Base-by-base conservation (phyloP, 2,888 invertebrate genomes). In the Tetragonula carbonaria region DNA sequence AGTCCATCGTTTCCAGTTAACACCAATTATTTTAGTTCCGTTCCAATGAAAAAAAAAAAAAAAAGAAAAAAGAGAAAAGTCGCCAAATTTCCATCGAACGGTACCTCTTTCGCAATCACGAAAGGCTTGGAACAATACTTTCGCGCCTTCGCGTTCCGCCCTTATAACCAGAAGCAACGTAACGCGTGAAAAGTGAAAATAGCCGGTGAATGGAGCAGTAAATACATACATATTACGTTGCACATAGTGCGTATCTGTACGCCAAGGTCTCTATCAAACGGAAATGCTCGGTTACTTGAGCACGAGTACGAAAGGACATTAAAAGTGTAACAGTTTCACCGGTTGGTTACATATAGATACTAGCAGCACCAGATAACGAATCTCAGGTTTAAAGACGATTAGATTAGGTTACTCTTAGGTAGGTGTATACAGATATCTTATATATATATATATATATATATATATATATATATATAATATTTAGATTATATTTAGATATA, bases 111-210 rank as follows among this genome's bases (percentile, higher is more conserved):
- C n/a, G 18, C 33, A 45, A 57, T n/a, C 55, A 50, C 53, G 28
- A 28, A 14, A 21, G 62, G 51, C 50, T 55, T 23, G 6, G 14
- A 6, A 13, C 13, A 3, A 45, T 45, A 45, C n/a, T 23, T 57
- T 50, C 16, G n/a, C 53, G 21, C 53, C 59, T 79, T 86, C 38
- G 74, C 62, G 88, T 89, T 87, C 78, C 85, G 72, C 71, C 38
- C 28, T 18, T 73, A 18, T 75, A 86, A 78, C 72, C 78, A 79
- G 74, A 78, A 51, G 57, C 28, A 73, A 33, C 38, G 72, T 57
- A 74, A 66, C 76, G 68, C 81, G 33, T 74, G 86, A 88, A 89
- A 89, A 89, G 89, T 89, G 90, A 90, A 89, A 89, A 89, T 89
- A 78, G 71, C 55, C 78, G 78, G 89, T 90, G 88, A 90, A 86